Base-by-base conservation (phyloP, 2,113 vertebrate species). In the Cromileptes altivelis region DNA sequence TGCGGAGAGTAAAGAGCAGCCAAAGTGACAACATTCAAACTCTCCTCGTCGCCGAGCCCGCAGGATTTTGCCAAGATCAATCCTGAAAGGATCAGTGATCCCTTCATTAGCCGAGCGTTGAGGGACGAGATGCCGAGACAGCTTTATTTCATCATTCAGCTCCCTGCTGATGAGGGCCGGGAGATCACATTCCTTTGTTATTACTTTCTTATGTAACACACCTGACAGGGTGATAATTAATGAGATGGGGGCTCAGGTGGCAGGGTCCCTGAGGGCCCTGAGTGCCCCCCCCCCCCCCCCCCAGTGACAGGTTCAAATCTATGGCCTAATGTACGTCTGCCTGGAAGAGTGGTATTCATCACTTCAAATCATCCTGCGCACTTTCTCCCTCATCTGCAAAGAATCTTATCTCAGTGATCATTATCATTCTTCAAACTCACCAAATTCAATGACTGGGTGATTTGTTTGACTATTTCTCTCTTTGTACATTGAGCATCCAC, bases 191-290 rank as follows among this genome's bases (percentile, higher is more conserved):
- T 82, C 55, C 60, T 82, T 86, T 78, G 25, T 87, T 68, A 55
- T 70, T 13, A 30, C 63, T 52, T 63, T 86, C 58, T 82, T 84
- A 80, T 67, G n/a, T 75, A 88, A 88, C 70, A 57, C 21, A 73
- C 64, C 90, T 84, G 83, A 83, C 85, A 88, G 75, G 45, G 72
- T 56, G 82, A 84, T 91, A 83, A 92, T 93, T 92, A 91, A 85
- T 79, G 75, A 80, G 73, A 85, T 23, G 27, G 79, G 68, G 42
- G 63, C 80, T 61, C 75, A 71, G 84, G 63, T 73, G 58, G 70
- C 76, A 53, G 65, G 23, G 33, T 85, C 74, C 75, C 68, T 2
- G 14, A 50, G 60, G 64, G 37, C 19, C 33, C 60, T 13, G 33
- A 60, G 40, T 25, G 2, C 42, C 64, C 78, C 40, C 30, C n/a